Base-by-base conservation (phyloP, 35 echinoderm and acorn worm species). In the Strongylocentrotus purpuratus region DNA sequence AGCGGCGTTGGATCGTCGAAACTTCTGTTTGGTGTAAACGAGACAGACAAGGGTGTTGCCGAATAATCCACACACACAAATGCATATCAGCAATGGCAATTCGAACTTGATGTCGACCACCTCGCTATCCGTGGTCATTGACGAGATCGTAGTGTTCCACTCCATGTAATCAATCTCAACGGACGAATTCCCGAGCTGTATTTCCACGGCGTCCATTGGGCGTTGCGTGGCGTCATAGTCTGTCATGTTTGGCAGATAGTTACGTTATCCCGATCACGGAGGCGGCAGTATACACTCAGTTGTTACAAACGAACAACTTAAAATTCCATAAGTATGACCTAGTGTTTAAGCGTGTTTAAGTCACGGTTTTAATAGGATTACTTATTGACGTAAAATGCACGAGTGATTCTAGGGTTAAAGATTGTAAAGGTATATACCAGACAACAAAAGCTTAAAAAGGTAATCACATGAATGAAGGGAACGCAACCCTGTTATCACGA, bases 1-100 rank as follows among this genome's bases (percentile, higher is more conserved):
- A 7, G 95, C 95, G 18, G 97, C 97, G 61, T 96, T 97, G 2
- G 97, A 96, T 46, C 86, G 92, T 31, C 97, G 31, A 92, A 94
- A 92, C 55, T 94, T 94, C 87, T 95, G 95, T 31, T 94, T 92
- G 9, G 46, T 15, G 86, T 97, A 97, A 1, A 97, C 97, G 28
- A 65, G 46, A 4, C 95, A 65, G 4, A 97, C 97, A 5, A 97
- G 87, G 20, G 65, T 25, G 58, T 97, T 97, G n/a, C 97, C 97
- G 15, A 96, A n/a, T 10, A 94, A 25, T 47, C 97, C 97, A 31
- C 94, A 85, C 48, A 97, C 33, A 33, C 91, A 96, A 35, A 95
- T 88, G 33, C 33, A 47, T 46, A 61, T 48, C 10, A 97, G 86
- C 17, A 97, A 96, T 41, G 97, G 97, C 2, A 97, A 87, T 46